Conservation (phyloP, 2,113 vertebrate species). For the Fregata magnificens region DNA sequence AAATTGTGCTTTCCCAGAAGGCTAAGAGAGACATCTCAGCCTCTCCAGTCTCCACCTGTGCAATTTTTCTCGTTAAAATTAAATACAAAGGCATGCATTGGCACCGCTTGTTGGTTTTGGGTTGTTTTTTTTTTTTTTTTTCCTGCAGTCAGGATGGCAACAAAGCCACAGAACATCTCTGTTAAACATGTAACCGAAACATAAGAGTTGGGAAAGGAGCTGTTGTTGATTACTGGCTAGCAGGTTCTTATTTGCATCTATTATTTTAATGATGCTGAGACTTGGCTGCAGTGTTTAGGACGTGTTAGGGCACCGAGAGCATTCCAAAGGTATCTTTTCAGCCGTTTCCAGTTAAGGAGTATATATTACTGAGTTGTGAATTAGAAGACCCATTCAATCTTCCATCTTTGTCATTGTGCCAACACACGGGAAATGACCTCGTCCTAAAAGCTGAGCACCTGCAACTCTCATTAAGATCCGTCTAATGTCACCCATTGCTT, state of each 20-base stretch:
- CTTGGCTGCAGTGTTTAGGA: not conserved
- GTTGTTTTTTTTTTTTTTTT: not conserved
- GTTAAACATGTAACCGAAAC: not conserved
- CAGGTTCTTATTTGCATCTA: not conserved
- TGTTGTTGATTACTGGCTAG: not conserved
- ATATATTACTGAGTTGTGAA: not conserved
- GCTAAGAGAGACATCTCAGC: not conserved
- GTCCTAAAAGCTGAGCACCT: constrained; percentile 41
- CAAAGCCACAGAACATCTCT: not conserved
- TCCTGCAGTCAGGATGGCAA: not conserved
- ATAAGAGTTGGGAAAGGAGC: not conserved
- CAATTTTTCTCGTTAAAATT: not conserved
- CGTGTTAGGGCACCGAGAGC: not conserved
- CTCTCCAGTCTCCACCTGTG: not conserved
- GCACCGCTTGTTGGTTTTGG: not conserved
- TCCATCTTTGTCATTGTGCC: constrained; percentile 46
- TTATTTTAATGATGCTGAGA: not conserved
- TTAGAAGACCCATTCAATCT: constrained; percentile 42
- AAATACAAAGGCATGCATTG: not conserved
- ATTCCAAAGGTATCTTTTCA: not conserved
- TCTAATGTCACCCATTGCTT: constrained; percentile 33
- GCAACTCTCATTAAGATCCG: constrained; percentile 9
- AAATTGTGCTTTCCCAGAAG: not conserved
- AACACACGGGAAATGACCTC: constrained; percentile 35
- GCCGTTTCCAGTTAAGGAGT: not conserved